phyloP scores from a whole-genome alignment of 2,797 vertebrate species.

The Cuniculus paca region DNA sequence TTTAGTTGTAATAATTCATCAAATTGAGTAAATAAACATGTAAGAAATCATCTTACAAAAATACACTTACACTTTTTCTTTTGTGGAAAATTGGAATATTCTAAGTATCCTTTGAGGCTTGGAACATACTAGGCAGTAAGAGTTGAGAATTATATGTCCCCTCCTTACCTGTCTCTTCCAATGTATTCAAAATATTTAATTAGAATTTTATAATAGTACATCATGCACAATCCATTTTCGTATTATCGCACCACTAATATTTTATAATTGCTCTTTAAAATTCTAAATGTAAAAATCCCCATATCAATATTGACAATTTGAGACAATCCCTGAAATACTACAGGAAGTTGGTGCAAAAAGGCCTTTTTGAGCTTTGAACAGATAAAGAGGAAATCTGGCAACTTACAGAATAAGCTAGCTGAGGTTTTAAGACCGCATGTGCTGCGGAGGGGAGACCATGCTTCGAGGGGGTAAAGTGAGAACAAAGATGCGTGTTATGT shows the following conservation, averaged over 20 bases:
- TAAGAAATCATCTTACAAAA: constrained; percentile 40
- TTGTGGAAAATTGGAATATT: constrained; percentile 53
- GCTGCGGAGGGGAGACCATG: constrained; percentile 58
- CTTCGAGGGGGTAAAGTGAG: constrained; percentile 47
- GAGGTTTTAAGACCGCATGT: constrained; percentile 13
- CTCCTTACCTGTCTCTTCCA: constrained; percentile 52
- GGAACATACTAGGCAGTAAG: constrained; percentile 40
- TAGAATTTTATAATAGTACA: constrained; percentile 62
- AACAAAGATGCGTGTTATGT: constrained; percentile 71
- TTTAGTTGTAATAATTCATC: constrained; percentile 63
- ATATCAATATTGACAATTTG: constrained; percentile 66
- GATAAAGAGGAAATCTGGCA: constrained; percentile 68
- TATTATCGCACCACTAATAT: constrained; percentile 60
- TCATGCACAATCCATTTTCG: background rate
- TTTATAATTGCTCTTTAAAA: constrained; percentile 71
- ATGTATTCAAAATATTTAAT: background rate
- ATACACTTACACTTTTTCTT: background rate
- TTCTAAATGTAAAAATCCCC: constrained; percentile 63
- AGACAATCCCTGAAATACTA: constrained; percentile 53
- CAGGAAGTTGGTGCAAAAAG: constrained; percentile 69
- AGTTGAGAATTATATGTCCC: background rate
- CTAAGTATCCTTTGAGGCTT: constrained; percentile 35
- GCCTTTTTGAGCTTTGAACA: constrained; percentile 69
- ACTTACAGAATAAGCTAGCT: background rate
- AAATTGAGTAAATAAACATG: constrained; percentile 36